Conservation (phyloP, 1,140 invertebrate genomes). For the Bombus confusus region DNA sequence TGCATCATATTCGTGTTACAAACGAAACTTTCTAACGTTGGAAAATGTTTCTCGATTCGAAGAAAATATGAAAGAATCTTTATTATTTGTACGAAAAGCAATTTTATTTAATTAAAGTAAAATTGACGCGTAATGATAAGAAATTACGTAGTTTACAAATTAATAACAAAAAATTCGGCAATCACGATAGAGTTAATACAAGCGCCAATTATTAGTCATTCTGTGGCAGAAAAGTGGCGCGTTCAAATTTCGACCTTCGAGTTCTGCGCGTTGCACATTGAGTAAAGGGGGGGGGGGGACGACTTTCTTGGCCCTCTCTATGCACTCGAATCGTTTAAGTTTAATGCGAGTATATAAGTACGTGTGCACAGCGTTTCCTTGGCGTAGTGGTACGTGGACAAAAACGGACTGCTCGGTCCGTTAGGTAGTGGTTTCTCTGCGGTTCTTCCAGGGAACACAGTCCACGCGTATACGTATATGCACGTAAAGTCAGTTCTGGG, state of each 20-base stretch:
- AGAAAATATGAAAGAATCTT: background rate
- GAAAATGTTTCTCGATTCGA: too few relatives aligned
- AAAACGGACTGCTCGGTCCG: constrained; percentile 43
- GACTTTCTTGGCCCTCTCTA: background rate
- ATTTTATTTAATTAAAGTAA: too few relatives aligned
- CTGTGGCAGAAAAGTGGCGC: background rate
- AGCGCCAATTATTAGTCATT: background rate
- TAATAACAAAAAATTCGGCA: too few relatives aligned
- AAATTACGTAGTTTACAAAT: too few relatives aligned
- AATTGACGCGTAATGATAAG: too few relatives aligned
- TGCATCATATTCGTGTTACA: too few relatives aligned
- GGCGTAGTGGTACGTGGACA: constrained; percentile 44
- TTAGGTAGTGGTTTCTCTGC: constrained; percentile 53
- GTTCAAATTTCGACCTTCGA: background rate
- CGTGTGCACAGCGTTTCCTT: constrained; percentile 4
- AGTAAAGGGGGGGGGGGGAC: too few relatives aligned
- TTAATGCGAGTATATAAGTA: background rate
- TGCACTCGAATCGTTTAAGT: constrained; percentile 46
- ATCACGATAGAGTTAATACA: background rate
- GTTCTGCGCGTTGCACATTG: background rate
- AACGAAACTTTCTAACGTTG: too few relatives aligned
- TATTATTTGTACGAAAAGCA: too few relatives aligned
- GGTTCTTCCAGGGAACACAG: constrained; percentile 42
- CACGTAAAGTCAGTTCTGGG: constrained; percentile 31
- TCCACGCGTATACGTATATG: constrained; percentile 17